Conservation (phyloP, 1,140 invertebrate species). For the Drosophila micromelanica region DNA sequence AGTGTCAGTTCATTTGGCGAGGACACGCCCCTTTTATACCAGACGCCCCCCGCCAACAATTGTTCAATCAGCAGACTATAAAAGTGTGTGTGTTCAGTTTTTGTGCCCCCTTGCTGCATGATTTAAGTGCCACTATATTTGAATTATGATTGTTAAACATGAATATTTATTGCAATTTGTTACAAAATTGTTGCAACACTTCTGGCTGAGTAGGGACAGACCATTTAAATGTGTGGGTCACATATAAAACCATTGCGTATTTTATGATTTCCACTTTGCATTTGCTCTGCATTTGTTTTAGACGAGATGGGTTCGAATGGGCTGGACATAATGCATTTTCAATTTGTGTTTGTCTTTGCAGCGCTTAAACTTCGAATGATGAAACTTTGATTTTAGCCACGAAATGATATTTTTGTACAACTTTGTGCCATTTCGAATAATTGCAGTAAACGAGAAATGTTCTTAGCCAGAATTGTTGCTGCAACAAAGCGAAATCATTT, state of each 20-base stretch:
- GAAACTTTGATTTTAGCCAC: slow-evolving; percentile 13
- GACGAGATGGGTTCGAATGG: too few species aligned
- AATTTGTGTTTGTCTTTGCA: slow-evolving; percentile 12
- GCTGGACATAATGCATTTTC: slow-evolving; percentile 17
- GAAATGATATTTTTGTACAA: slow-evolving; percentile 11
- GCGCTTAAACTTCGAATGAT: slow-evolving; percentile 13
- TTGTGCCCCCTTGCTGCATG: slow-evolving; percentile 57
- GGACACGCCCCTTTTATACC: too few species aligned
- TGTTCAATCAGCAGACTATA: slow-evolving; percentile 59
- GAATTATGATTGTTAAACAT: slow-evolving; percentile 80
- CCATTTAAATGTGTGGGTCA: too few species aligned
- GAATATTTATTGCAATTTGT: slow-evolving; percentile 71
- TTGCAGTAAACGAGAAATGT: background rate
- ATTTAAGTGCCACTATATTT: slow-evolving; percentile 73
- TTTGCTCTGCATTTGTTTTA: background rate
- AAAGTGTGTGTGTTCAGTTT: slow-evolving; percentile 54
- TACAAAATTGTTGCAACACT: slow-evolving; percentile 36
- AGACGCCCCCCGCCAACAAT: slow-evolving; percentile 11
- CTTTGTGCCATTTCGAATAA: slow-evolving; percentile 4
- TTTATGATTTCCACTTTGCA: background rate
- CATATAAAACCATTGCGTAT: slow-evolving; percentile 2
- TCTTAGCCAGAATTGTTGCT: background rate
- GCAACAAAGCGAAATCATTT: slow-evolving; percentile 48
- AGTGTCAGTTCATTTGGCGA: background rate
- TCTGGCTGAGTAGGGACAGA: background rate